phyloP scores from a whole-genome alignment of 2,888 invertebrate genomes.

The Drosophila macrothrix region DNA sequence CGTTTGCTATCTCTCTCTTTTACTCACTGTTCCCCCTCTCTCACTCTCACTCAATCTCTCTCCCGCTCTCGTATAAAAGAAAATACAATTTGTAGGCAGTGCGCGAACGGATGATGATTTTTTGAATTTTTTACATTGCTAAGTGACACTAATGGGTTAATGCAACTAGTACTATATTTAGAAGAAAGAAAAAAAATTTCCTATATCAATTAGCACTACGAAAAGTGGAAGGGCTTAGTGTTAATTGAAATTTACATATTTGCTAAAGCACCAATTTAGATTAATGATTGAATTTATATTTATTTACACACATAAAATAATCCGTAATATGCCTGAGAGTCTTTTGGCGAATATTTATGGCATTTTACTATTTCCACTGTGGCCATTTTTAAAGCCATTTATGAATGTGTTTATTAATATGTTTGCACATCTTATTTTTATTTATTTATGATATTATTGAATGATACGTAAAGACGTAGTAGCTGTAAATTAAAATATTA shows the following conservation, averaged over 20 bases:
- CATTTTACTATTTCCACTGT: not conserved
- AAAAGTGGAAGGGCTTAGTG: not conserved
- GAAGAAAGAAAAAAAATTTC: slow-evolving; percentile 19
- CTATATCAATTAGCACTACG: slow-evolving; percentile 27
- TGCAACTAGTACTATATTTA: slow-evolving; percentile 49
- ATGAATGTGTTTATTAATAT: too few species aligned
- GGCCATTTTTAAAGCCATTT: not conserved
- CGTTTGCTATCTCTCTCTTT: slow-evolving; percentile 7
- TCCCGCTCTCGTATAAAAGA: slow-evolving; percentile 13
- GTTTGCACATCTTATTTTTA: too few species aligned
- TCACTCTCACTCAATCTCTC: not conserved
- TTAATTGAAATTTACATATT: slow-evolving; percentile 2
- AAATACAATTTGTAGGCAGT: slow-evolving; percentile 28
- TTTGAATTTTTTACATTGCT: slow-evolving; percentile 24
- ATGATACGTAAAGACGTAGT: too few species aligned
- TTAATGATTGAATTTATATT: not conserved
- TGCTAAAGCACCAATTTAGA: not conserved
- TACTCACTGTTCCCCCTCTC: not conserved
- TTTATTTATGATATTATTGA: too few species aligned
- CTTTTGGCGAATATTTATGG: not conserved
- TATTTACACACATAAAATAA: not conserved
- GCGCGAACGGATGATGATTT: slow-evolving; percentile 32
- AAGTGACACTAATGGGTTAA: slow-evolving; percentile 70
- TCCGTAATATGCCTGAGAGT: not conserved
- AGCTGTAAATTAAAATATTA: too few species aligned